phyloP scores from a whole-genome alignment of 2,888 invertebrate species.

The Microctonus hyperodae region DNA sequence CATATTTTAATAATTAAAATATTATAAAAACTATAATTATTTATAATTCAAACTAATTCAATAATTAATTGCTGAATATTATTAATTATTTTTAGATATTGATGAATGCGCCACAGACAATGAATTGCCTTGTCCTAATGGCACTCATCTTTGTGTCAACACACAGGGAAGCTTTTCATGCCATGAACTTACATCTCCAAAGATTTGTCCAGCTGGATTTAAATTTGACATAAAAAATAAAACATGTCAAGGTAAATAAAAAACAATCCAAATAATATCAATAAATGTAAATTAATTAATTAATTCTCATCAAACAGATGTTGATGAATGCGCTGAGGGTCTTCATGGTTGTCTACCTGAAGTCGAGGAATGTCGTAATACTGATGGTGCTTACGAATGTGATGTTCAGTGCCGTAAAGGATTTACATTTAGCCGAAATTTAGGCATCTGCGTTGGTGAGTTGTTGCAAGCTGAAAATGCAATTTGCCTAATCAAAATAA shows the following conservation, averaged over 20 bases:
- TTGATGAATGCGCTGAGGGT: constrained; percentile 77
- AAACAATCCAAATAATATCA: neutral
- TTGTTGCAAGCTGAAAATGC: constrained; percentile 14
- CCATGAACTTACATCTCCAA: constrained; percentile 55
- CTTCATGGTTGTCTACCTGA: constrained; percentile 68
- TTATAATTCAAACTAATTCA: neutral
- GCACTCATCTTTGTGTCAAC: constrained; percentile 66
- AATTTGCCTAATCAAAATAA: neutral
- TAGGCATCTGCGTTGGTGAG: constrained; percentile 56
- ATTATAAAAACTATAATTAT: neutral
- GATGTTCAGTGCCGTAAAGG: constrained; percentile 55
- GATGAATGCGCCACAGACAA: constrained; percentile 67
- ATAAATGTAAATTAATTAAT: neutral
- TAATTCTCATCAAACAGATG: constrained; percentile 67
- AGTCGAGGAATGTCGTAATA: constrained; percentile 59
- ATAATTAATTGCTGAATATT: neutral
- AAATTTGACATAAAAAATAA: constrained; percentile 64
- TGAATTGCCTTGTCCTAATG: constrained; percentile 63
- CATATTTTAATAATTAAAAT: neutral
- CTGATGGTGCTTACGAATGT: constrained; percentile 65
- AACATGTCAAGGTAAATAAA: constrained; percentile 64
- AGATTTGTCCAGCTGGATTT: constrained; percentile 67
- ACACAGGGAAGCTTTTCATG: constrained; percentile 67
- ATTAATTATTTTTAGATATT: constrained; percentile 64
- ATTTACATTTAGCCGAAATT: constrained; percentile 47